Conservation (phyloP, 2,797 vertebrate genomes). For the Sternarchorhynchus goeldii region DNA sequence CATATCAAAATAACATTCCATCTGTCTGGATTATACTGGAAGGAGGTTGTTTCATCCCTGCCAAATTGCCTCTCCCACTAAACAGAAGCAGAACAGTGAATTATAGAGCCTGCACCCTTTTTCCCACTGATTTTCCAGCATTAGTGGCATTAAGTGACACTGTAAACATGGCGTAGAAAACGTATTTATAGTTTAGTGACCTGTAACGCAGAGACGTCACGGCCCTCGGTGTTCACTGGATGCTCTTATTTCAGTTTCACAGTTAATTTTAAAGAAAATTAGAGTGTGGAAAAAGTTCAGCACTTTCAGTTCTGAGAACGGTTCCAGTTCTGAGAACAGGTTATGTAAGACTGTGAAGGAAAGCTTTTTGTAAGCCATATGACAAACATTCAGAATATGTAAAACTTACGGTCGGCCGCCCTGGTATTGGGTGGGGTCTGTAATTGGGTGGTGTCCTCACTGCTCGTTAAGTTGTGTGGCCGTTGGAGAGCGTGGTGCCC, state of each 20-base stretch:
- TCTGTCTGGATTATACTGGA: conserved; percentile 62
- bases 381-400: no score
- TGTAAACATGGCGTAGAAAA: conserved; percentile 9
- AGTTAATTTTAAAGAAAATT: conserved; percentile 6
- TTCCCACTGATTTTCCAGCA: conserved; percentile 32
- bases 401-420: no score
- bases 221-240: not conserved
- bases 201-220: not conserved
- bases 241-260: not conserved
- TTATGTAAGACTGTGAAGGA: no score
- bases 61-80: conserved; percentile 58
- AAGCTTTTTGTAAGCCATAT: no score
- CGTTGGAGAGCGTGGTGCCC: conserved; percentile 59
- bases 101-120: conserved; percentile 38
- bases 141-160: conserved; percentile 31
- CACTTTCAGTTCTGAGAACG: no score
- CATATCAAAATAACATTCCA: conserved; percentile 56
- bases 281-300: not conserved
- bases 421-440: no score
- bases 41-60: conserved; percentile 48
- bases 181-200: conserved; percentile 2
- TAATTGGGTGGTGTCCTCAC: no score
- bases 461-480: conserved; percentile 51
- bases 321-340: no score
- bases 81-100: conserved; percentile 55